Evolutionary conservation across 2,113 vertebrate genomes (phyloP).

Genomic region (Syngnathus scovelli): DNA sequence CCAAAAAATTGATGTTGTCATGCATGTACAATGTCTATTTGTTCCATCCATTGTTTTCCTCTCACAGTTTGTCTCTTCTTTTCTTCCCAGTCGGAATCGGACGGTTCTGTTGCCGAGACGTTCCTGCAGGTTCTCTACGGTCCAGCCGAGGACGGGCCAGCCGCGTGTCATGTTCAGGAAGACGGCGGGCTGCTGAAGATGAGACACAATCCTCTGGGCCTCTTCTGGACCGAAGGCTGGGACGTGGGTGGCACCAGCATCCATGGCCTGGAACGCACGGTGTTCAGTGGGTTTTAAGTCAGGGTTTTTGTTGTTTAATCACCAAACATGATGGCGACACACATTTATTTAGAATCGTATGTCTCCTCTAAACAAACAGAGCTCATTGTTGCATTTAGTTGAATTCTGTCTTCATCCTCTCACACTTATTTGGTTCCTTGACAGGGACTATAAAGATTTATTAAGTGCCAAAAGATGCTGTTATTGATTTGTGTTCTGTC

Average conservation of each 20-base stretch:
- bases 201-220: conserved; percentile 74
- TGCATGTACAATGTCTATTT: not conserved
- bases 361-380: too few relatives aligned
- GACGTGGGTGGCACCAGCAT: conserved; percentile 15
- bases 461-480: not conserved
- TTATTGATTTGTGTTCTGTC: not conserved
- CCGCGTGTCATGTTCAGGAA: conserved; percentile 80
- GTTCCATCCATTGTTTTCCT: not conserved
- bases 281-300: not conserved
- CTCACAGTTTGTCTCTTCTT: conserved; percentile 69
- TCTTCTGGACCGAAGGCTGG: conserved; percentile 84
- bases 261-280: conserved; percentile 40
- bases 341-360: not conserved
- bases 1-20: not conserved
- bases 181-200: conserved; percentile 79
- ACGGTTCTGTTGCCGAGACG: conserved; percentile 71
- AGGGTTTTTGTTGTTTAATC: not conserved
- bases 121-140: conserved; percentile 69
- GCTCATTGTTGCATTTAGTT: not conserved
- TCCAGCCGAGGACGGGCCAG: conserved; percentile 87
- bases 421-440: not conserved
- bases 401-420: not conserved
- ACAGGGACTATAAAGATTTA: not conserved
- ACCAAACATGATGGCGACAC: not conserved
- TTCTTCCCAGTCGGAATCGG: conserved; percentile 82